A percentile compares a stretch with the other conserved stretches of the same genome.
Conservation (phyloP, 2,888 invertebrate genomes). For the Anthophora plumipes region DNA sequence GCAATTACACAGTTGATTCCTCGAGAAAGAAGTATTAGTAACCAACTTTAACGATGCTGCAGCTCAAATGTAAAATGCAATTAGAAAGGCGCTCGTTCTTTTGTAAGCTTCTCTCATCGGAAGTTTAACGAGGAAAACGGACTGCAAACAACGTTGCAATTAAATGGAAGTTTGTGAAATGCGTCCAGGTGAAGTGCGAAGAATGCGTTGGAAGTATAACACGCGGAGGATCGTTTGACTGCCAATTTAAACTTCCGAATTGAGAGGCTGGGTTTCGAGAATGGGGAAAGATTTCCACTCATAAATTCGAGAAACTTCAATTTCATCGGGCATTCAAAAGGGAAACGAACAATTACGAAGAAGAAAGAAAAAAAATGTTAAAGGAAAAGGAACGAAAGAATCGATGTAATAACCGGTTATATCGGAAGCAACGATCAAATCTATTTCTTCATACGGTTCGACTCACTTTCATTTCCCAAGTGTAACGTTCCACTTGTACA, state of each 20-base stretch:
- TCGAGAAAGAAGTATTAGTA: too few relatives aligned
- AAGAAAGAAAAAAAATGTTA: not conserved
- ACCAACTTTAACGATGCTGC: too few relatives aligned
- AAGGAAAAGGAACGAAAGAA: not conserved
- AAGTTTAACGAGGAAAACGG: slow-evolving; percentile 14
- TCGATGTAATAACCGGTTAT: slow-evolving; percentile 19
- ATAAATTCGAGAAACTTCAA: not conserved
- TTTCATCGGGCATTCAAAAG: not conserved
- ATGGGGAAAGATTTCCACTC: not conserved
- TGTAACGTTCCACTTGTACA: slow-evolving; percentile 53
- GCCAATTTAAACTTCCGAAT: slow-evolving; percentile 62
- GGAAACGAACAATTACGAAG: not conserved
- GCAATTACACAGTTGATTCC: not conserved
- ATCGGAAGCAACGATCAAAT: not conserved
- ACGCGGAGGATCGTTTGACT: slow-evolving; percentile 37
- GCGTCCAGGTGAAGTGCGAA: slow-evolving; percentile 8
- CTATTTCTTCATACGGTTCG: slow-evolving; percentile 32
- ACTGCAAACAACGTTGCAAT: slow-evolving; percentile 36
- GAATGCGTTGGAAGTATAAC: slow-evolving; percentile 18
- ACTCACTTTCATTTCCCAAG: slow-evolving; percentile 55
- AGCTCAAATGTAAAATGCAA: too few relatives aligned
- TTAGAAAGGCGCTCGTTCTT: too few relatives aligned
- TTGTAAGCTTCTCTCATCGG: too few relatives aligned
- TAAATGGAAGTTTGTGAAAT: slow-evolving; percentile 32
- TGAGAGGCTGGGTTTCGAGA: not conserved